These are phyloP conservation scores for Sweltsa coloradensis DNA, from an alignment of 1,140 invertebrate genomes.

Conservation along the genomic window DNA sequence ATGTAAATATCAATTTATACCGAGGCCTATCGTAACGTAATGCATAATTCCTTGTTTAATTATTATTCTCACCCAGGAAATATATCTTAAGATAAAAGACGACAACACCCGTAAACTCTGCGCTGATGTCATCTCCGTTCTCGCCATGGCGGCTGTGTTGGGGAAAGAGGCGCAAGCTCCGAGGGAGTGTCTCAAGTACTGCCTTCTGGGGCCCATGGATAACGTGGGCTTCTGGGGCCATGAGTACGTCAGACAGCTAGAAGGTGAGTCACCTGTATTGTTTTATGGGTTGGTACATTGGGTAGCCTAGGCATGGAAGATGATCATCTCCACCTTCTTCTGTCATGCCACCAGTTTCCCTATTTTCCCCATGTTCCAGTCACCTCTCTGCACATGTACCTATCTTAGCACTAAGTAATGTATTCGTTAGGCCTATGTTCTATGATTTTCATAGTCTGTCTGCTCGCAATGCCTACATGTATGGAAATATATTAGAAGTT, in stretches of 20 bases:
- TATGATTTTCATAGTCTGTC: too few species aligned
- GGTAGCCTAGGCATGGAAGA: constrained; percentile 38
- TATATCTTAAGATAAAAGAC: constrained; percentile 35
- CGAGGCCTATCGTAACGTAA: too few species aligned
- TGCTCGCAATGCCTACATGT: too few species aligned
- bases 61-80: too few species aligned
- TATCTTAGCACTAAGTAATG: neutral
- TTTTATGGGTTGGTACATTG: too few species aligned
- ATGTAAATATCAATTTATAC: too few species aligned
- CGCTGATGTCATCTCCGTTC: constrained; percentile 49
- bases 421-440: neutral
- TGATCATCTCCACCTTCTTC: constrained; percentile 19
- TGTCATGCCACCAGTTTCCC: neutral
- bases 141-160: constrained; percentile 52
- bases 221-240: constrained; percentile 56
- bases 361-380: neutral
- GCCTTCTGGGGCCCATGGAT: constrained; percentile 38
- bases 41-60: too few species aligned
- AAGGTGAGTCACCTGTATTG: constrained; percentile 54
- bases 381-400: neutral
- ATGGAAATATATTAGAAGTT: too few species aligned
- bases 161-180: constrained; percentile 37
- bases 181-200: constrained; percentile 34
- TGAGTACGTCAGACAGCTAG: constrained; percentile 56
- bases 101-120: constrained; percentile 28